Evolutionary conservation across 64 coral and sea anemone genomes (phyloP).

Genomic region (Dendronephthya gigantea): DNA sequence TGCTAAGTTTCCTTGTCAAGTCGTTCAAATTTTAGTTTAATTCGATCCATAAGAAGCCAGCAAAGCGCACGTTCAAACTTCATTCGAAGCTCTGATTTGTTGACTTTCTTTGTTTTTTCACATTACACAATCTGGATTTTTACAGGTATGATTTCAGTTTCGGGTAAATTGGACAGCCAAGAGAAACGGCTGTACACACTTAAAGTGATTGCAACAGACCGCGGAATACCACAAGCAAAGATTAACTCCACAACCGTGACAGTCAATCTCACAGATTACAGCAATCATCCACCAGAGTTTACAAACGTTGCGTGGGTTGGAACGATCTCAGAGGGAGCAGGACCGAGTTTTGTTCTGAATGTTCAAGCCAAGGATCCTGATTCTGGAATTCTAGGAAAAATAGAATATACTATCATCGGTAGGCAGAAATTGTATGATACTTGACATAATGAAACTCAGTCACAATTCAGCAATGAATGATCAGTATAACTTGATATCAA

Average conservation of each 20-base stretch:
- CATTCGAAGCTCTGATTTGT: too few relatives aligned
- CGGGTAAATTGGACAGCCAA: not conserved
- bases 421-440: too few relatives aligned
- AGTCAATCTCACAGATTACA: constrained; percentile 1
- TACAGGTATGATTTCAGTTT: not conserved
- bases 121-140: not conserved
- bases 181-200: not conserved
- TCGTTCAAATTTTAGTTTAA: too few relatives aligned
- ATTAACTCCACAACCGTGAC: not conserved
- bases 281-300: not conserved
- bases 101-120: too few relatives aligned
- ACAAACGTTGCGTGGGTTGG: not conserved
- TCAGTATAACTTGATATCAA: too few relatives aligned
- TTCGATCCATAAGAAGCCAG: too few relatives aligned
- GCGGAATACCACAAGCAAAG: not conserved
- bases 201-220: not conserved
- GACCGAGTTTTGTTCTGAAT: not conserved
- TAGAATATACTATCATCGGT: not conserved
- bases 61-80: too few relatives aligned
- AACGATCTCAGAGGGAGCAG: not conserved
- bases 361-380: not conserved
- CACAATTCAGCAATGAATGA: too few relatives aligned
- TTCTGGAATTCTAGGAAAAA: not conserved
- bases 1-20: too few relatives aligned
- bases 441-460: too few relatives aligned